phyloP scores from a whole-genome alignment of 64 coral and sea anemone genomes.

The Platygyra sinensis region DNA sequence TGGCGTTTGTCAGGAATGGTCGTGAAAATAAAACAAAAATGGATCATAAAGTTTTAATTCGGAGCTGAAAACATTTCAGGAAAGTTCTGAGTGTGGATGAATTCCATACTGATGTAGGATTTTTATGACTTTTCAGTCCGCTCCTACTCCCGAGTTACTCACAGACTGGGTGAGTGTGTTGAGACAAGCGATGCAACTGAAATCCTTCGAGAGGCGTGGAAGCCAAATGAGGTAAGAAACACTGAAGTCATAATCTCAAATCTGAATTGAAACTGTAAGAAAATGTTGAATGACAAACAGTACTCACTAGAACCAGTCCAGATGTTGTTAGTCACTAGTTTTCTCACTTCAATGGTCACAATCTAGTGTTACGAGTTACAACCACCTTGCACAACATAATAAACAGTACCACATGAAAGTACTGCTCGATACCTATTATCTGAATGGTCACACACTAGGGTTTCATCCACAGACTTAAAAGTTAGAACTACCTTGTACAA shows the following conservation, averaged over 20 bases:
- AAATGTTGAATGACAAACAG: too few relatives aligned
- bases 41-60: background rate
- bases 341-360: too few relatives aligned
- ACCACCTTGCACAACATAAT: too few relatives aligned
- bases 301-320: background rate
- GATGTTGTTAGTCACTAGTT: background rate
- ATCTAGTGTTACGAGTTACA: too few relatives aligned
- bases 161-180: constrained; percentile 90
- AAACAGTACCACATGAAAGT: too few relatives aligned
- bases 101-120: background rate
- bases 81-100: background rate
- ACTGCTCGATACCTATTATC: too few relatives aligned
- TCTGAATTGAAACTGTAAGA: too few relatives aligned
- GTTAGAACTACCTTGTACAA: too few relatives aligned
- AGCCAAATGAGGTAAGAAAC: background rate
- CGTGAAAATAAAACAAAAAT: background rate
- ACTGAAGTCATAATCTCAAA: background rate
- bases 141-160: constrained; percentile 63
- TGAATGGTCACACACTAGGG: too few relatives aligned
- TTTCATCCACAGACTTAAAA: too few relatives aligned
- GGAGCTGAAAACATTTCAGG: too few relatives aligned
- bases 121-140: constrained; percentile 47
- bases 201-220: constrained; percentile 23
- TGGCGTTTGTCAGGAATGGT: background rate
- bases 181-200: constrained; percentile 88